phyloP scores from a whole-genome alignment of 2,797 vertebrate genomes.

The Microctenopoma steveboyesi region DNA sequence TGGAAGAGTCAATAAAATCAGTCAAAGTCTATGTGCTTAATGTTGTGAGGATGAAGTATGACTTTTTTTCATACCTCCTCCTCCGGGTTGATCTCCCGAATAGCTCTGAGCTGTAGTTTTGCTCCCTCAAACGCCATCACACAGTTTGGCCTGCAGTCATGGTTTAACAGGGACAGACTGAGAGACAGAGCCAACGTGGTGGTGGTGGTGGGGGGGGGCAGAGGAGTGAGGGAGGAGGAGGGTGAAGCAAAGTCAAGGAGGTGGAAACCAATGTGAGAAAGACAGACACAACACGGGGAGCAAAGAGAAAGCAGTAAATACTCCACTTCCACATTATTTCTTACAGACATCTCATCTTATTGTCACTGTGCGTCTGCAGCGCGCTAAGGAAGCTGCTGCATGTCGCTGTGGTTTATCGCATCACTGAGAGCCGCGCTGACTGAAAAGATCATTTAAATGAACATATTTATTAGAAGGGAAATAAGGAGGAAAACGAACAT shows the following conservation, averaged over 20 bases:
- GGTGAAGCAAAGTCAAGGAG: background rate
- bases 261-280: background rate
- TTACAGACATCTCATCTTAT: background rate
- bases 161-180: constrained; percentile 96
- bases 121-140: constrained; percentile 91
- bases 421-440: constrained; percentile 7
- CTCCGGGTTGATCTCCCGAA: constrained; percentile 83
- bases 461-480: constrained; percentile 16
- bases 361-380: background rate
- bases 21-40: constrained; percentile 7
- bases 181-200: constrained; percentile 33
- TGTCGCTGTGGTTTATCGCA: constrained; percentile 18
- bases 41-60: constrained; percentile 22
- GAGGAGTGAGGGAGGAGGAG: background rate
- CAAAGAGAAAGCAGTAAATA: background rate
- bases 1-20: constrained; percentile 16
- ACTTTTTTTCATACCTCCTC: constrained; percentile 88
- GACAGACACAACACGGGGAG: background rate
- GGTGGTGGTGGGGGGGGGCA: background rate
- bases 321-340: constrained; percentile 5
- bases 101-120: constrained; percentile 87
- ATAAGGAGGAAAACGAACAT: constrained; percentile 9
- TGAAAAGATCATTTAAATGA: constrained; percentile 29
- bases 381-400: background rate
- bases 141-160: constrained; percentile 96